phyloP scores from a whole-genome alignment of 2,888 invertebrate genomes.

The Baccha elongata region DNA sequence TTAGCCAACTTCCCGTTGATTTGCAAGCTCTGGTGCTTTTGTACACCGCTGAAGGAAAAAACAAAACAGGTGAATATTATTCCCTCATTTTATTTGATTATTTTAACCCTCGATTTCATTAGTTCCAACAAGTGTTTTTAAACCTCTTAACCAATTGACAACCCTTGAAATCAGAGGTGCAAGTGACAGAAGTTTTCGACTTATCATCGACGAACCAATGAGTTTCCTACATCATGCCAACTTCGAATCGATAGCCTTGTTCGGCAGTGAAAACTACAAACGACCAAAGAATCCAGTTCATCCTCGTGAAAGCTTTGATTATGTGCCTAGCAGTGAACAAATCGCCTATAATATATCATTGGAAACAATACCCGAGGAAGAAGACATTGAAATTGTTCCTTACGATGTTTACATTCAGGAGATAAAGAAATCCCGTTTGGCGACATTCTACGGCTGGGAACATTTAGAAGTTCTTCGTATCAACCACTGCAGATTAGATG shows the following conservation, averaged over 20 bases:
- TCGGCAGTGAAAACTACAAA: constrained; percentile 81
- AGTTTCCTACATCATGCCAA: constrained; percentile 83
- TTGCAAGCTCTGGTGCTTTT: constrained; percentile 84
- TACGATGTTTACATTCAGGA: constrained; percentile 86
- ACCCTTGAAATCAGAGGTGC: constrained; percentile 86
- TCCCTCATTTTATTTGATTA: neutral
- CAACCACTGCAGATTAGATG: constrained; percentile 85
- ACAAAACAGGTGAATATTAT: constrained; percentile 77
- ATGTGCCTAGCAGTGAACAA: constrained; percentile 80
- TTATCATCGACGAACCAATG: constrained; percentile 83
- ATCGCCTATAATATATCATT: constrained; percentile 75
- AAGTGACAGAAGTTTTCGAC: constrained; percentile 81
- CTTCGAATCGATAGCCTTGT: constrained; percentile 83
- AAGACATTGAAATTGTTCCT: constrained; percentile 84
- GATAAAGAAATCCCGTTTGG: constrained; percentile 82
- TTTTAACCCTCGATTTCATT: constrained; percentile 37
- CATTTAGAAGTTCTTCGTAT: constrained; percentile 85
- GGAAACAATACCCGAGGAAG: constrained; percentile 77
- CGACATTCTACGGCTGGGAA: constrained; percentile 81
- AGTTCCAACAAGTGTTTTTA: constrained; percentile 80
- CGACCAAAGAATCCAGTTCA: constrained; percentile 78
- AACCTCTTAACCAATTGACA: constrained; percentile 82
- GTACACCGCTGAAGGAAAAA: constrained; percentile 82
- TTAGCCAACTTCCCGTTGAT: constrained; percentile 83
- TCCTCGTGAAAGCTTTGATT: constrained; percentile 81